Conservation (phyloP, 2,113 vertebrate species). For the Carassius carassius region DNA sequence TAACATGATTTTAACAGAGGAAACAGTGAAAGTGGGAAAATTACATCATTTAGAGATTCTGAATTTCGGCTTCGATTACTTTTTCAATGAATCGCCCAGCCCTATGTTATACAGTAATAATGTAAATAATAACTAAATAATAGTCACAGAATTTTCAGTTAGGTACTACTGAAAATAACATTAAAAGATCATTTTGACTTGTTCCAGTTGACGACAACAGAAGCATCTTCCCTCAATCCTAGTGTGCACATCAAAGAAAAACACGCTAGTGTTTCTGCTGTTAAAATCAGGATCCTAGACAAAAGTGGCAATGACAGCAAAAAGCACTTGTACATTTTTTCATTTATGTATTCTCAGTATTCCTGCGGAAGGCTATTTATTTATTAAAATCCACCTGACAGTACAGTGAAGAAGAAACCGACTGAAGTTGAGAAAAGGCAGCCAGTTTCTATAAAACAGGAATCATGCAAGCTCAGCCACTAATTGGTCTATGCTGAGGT, state of each 20-base stretch:
- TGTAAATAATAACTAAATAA: too few relatives aligned
- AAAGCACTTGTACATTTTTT: not conserved
- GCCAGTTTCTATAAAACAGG: not conserved
- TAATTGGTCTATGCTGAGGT: slow-evolving; percentile 6
- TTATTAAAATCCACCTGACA: slow-evolving; percentile 5
- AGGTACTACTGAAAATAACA: not conserved
- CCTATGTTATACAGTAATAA: too few relatives aligned
- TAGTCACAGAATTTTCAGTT: too few relatives aligned
- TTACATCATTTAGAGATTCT: too few relatives aligned
- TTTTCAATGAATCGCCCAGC: too few relatives aligned
- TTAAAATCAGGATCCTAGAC: not conserved
- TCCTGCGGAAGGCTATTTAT: not conserved
- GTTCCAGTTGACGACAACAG: not conserved
- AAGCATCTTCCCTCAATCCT: not conserved
- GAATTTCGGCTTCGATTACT: too few relatives aligned
- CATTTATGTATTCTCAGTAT: not conserved
- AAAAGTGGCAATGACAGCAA: not conserved
- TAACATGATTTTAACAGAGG: too few relatives aligned
- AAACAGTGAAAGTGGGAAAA: too few relatives aligned
- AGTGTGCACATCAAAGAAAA: not conserved
- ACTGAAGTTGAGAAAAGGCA: not conserved
- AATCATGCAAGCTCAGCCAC: slow-evolving; percentile 5
- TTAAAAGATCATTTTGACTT: not conserved
- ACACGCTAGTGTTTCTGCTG: not conserved
- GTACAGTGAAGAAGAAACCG: not conserved